Evolutionary conservation across 1,140 invertebrate species (phyloP).

Genomic region (Brachionus koreanus): DNA sequence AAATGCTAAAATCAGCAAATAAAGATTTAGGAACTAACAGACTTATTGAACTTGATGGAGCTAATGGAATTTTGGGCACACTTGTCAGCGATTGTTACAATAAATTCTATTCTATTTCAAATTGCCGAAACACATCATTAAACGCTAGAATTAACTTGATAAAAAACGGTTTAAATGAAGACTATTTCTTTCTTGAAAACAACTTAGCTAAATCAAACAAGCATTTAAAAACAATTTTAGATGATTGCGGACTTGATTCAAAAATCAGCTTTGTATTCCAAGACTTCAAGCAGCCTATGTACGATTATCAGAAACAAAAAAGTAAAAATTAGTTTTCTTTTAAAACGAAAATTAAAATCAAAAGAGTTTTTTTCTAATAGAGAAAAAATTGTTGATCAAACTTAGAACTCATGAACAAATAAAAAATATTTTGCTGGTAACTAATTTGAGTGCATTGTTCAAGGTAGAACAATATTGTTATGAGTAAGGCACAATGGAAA

Average conservation of each 20-base stretch:
- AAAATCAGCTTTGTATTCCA: conserved; percentile 29
- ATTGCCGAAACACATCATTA: background rate
- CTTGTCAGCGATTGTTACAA: background rate
- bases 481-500: background rate
- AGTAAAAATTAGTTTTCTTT: background rate
- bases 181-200: background rate
- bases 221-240: background rate
- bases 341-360: background rate
- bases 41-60: conserved; percentile 25
- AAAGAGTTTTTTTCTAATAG: background rate
- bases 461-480: conserved; percentile 43
- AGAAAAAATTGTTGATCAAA: conserved; percentile 12
- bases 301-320: background rate
- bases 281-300: conserved; percentile 7
- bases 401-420: conserved; percentile 19
- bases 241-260: background rate
- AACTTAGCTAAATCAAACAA: background rate
- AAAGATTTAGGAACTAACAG: background rate
- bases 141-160: background rate
- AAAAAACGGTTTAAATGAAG: background rate
- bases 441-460: conserved; percentile 10
- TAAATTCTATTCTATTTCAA: conserved; percentile 12
- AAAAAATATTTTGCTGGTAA: conserved; percentile 17
- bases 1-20: conserved; percentile 6
- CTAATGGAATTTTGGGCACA: conserved; percentile 15